Percentiles rank a stretch among this genome's conserved stretches.
Evolutionary conservation across 2,797 vertebrate species (phyloP).

Genomic region (Fringilla coelebs): DNA sequence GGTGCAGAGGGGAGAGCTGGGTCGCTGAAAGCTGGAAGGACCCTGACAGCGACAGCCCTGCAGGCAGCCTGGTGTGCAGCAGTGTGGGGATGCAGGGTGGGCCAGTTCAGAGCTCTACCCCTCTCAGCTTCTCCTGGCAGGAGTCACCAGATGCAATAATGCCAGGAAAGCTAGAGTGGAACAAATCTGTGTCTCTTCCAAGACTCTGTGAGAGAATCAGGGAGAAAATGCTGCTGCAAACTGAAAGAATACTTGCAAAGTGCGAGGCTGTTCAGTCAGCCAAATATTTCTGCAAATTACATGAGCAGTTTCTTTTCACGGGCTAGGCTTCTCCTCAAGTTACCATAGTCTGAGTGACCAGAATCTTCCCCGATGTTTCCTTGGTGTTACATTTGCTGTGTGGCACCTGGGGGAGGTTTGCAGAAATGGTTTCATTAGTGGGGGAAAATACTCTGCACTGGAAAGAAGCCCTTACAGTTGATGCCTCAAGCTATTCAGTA

Average conservation of each 20-base stretch:
- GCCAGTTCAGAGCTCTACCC: neutral
- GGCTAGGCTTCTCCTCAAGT: neutral
- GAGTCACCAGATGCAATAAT: neutral
- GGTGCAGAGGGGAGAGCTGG: rapidly evolving
- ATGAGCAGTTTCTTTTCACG: rapidly evolving
- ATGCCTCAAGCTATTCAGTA: neutral
- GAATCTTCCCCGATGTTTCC: neutral
- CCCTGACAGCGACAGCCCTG: neutral
- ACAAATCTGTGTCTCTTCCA: neutral
- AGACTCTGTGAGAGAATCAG: neutral
- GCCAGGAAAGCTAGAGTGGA: neutral
- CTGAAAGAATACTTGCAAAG: neutral
- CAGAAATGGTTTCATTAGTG: neutral
- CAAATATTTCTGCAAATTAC: neutral
- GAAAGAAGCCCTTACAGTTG: neutral
- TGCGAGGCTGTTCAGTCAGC: neutral
- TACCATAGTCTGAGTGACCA: neutral
- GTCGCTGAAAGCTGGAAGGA: neutral
- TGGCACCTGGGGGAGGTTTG: neutral
- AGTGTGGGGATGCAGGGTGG: neutral
- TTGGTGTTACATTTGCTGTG: neutral
- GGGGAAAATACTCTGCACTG: neutral
- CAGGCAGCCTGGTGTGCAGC: neutral
- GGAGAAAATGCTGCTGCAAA: neutral
- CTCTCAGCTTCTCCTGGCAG: neutral